These are phyloP conservation scores for Drosophila prolongata DNA, from an alignment of 2,888 invertebrate species.

Conservation along the genomic window DNA sequence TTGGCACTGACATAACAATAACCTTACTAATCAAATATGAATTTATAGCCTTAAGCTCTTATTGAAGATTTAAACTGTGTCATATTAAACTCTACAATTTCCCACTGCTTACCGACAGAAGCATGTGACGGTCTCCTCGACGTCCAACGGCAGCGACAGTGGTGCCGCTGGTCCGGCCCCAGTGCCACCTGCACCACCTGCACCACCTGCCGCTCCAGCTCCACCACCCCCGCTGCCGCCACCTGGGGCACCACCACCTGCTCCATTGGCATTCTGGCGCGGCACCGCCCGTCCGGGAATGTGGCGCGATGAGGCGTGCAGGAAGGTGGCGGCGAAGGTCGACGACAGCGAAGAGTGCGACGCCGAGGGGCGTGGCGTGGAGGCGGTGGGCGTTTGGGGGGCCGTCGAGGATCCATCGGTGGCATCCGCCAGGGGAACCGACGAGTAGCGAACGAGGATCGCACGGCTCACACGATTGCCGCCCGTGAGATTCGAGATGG, in stretches of 20 bases:
- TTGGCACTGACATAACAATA: no score
- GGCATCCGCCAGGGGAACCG: constrained; percentile 81
- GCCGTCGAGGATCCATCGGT: constrained; percentile 68
- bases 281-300: constrained; percentile 78
- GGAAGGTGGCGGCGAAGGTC: constrained; percentile 76
- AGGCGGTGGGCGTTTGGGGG: constrained; percentile 72
- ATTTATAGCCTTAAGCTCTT: no score
- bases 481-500: constrained; percentile 84
- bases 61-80: no score
- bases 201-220: constrained; percentile 5
- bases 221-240: constrained; percentile 19
- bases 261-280: constrained; percentile 52
- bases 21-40: no score
- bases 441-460: constrained; percentile 83
- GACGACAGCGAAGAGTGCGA: constrained; percentile 68
- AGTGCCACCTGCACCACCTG: constrained; percentile 10
- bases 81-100: neutral
- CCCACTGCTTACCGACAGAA: constrained; percentile 89
- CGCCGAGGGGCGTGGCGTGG: constrained; percentile 59
- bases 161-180: constrained; percentile 37
- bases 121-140: constrained; percentile 90
- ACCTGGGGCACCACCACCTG: constrained; percentile 12
- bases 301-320: constrained; percentile 75
- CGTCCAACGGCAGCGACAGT: constrained; percentile 87
- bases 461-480: constrained; percentile 84